A percentile compares a stretch with the other conserved stretches of the same genome.
Conservation (phyloP, 35 echinoderm and acorn worm genomes). For the Apostichopus parvimensis region DNA sequence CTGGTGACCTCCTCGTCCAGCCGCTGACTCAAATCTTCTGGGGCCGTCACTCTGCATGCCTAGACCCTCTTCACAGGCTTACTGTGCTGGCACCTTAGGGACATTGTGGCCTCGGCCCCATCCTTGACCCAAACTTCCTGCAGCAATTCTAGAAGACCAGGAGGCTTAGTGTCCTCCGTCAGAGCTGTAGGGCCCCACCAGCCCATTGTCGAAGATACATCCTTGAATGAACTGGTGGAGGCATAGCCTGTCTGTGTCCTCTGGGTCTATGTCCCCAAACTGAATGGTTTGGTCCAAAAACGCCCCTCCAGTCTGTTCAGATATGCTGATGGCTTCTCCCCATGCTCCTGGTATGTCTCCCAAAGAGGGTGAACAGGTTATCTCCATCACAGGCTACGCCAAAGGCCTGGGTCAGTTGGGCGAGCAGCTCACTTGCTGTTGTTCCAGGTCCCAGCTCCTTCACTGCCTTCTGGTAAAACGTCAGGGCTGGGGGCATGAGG, state of each 20-base stretch:
- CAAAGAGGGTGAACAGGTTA: slow-evolving; percentile 2
- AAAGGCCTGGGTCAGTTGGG: neutral
- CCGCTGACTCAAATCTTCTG: neutral
- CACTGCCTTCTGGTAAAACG: neutral
- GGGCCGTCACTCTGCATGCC: neutral
- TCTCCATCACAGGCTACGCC: neutral
- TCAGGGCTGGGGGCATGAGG: slow-evolving; percentile 30
- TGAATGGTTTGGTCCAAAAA: neutral
- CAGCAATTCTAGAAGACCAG: neutral
- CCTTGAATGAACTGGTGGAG: neutral
- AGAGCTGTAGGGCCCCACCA: neutral
- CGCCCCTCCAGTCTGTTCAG: neutral
- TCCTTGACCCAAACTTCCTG: neutral
- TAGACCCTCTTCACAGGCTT: neutral
- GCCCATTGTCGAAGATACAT: slow-evolving; percentile 1
- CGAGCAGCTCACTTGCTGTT: neutral
- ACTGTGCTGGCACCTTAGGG: neutral
- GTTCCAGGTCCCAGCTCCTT: neutral
- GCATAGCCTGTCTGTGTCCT: neutral
- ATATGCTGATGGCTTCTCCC: neutral
- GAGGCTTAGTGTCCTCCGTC: neutral
- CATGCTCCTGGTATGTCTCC: slow-evolving; percentile 19
- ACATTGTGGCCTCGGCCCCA: neutral
- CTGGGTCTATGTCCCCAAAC: neutral
- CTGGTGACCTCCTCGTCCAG: neutral